Evolutionary conservation across 2,113 vertebrate species (phyloP), one percentile per base, ranked within the genome.

Genomic region (Caloenas nicobarica): DNA sequence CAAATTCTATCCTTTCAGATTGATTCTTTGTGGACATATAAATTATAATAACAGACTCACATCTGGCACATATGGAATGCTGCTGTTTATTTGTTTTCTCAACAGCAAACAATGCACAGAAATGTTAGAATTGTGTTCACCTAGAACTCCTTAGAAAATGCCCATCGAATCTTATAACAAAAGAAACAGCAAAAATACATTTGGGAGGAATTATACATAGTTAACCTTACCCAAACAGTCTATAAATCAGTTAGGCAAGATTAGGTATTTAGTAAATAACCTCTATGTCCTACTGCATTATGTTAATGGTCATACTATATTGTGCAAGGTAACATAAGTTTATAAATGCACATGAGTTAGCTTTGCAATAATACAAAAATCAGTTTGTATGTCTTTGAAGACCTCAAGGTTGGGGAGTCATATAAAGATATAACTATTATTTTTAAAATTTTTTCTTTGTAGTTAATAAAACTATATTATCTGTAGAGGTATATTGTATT

Each of bases 91-190:
- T 82, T 85, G 24, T 61, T 91, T 88, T 81, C 34, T 86, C 16
- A 68, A 61, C 4, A 5, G 33, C 5, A 77, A 91, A 42, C 11
- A 60, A 11, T 62, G 29, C 28, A 56, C 31, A 81, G 68, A 66
- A 91, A 77, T 70, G 4, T 15, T 88, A 53, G 65, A 83, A 57
- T 10, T 78, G 25, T 42, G 44, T 81, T 94, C 24, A 31, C 46
- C 40, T 92, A 58, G 51, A 84, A 36, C 26, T 65, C 13, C 23
- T 71, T 81, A 56, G 44, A 79, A 96, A 86, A 84, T n/a, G 10
- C 15, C 24, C 18, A 44, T 86, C 60, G 77, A 70, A 31, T 81
- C 34, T 17, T 36, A 13, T 29, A 70, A 36, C 6, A 58, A 38
- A 88, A 71, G 42, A 83, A 50, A 36, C 5, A 65, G 23, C 5